phyloP scores from a whole-genome alignment of 1,140 invertebrate species.

The Dendroctonus ponderosae region DNA sequence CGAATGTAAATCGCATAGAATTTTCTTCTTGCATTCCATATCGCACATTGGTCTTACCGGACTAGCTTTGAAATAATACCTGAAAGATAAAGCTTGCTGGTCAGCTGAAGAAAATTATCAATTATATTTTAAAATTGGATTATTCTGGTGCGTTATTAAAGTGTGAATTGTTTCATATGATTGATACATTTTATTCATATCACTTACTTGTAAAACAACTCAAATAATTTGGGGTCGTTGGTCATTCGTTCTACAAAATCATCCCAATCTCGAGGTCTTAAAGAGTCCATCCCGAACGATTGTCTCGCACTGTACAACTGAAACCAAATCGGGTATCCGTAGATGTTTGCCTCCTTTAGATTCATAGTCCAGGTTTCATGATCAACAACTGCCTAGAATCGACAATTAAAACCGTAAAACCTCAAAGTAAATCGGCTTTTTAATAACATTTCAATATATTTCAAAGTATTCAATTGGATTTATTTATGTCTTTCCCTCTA shows the following conservation, averaged over 20 bases:
- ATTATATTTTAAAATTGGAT: too few relatives aligned
- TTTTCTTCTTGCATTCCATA: constrained; percentile 77
- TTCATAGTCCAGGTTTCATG: constrained; percentile 96
- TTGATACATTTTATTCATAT: too few relatives aligned
- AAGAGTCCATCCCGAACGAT: constrained; percentile 76
- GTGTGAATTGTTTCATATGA: too few relatives aligned
- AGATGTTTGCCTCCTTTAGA: constrained; percentile 88
- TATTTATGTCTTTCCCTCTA: too few relatives aligned
- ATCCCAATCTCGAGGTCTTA: constrained; percentile 84
- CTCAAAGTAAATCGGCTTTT: too few relatives aligned
- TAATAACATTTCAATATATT: too few relatives aligned
- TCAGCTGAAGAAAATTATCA: too few relatives aligned
- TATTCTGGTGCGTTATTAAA: too few relatives aligned
- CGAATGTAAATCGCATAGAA: constrained; percentile 81
- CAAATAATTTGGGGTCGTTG: constrained; percentile 79
- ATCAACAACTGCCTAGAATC: constrained; percentile 78
- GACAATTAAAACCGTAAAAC: neutral
- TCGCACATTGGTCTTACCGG: constrained; percentile 75
- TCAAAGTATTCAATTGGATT: too few relatives aligned
- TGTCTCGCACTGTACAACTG: constrained; percentile 83
- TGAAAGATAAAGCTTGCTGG: constrained; percentile 44
- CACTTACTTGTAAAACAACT: constrained; percentile 82
- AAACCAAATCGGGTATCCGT: constrained; percentile 85
- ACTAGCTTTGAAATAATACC: constrained; percentile 87
- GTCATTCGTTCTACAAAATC: constrained; percentile 79